Base-by-base conservation (phyloP, 2,113 vertebrate species). In the Dasypus novemcinctus region DNA sequence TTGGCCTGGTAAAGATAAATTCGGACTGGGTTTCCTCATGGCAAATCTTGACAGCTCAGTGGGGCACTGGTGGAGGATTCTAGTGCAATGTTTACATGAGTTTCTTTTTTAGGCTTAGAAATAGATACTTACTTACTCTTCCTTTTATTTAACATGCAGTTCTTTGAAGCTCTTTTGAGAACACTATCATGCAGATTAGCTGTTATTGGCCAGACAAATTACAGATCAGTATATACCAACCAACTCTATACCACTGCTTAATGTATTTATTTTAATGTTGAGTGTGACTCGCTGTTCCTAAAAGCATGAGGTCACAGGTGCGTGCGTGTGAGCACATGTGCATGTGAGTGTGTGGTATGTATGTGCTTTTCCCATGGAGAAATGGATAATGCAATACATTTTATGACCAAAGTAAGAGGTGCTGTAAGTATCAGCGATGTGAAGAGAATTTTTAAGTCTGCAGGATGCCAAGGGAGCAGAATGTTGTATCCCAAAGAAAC, bases 391-490 rank as follows among this genome's bases (percentile, higher is more conserved):
- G 29, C 38, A 59, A 80, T 7, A 52, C 84, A 66, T 82, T 69
- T 78, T 38, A 27, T 21, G 14, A 13, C 0, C 2, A 71, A 90
- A 92, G 74, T 25, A 87, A 83, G 76, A 92, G 57, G 64, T 75
- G 33, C 49, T 91, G 41, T 21, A 57, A 61, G 49, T 94, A 96
- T 90, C 87, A 93, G 11, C 17, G 27, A 90, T 59, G 49, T 69
- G 33, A 88, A 61, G 82, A 81, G 85, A 82, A 2, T 20, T 87
- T 71, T 82, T 25, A 78, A 69, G 64, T 93, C 81, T 63, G 20
- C 63, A n/a, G 54, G n/a, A 61, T 91, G 97, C 95, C 92, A 95
- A 92, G 85, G 92, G 97, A 72, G 63, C 94, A 97, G 96, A 96
- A 95, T 93, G 96, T 94, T 95, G 80, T 76, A 74, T 91, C 82